Percentiles rank a stretch among this genome's conserved stretches.
phyloP scores from a whole-genome alignment of 2,888 invertebrate genomes.

The Dusona sp. region DNA sequence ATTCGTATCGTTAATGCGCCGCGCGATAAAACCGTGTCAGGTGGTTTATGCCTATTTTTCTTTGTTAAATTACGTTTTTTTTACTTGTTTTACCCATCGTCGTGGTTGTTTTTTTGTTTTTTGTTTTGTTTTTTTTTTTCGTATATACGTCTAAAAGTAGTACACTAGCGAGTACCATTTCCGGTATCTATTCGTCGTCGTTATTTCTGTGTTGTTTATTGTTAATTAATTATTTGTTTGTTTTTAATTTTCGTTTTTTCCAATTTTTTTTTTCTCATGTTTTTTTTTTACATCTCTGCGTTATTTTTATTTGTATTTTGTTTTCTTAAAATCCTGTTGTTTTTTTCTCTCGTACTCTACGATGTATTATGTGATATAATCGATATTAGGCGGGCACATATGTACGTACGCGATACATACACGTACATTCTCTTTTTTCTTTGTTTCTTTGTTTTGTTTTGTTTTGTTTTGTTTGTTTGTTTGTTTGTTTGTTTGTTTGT shows the following conservation, averaged over 20 bases:
- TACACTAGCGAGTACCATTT: constrained; percentile 9
- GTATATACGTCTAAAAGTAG: constrained; percentile 17
- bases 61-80: background rate
- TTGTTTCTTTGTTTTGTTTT: constrained; percentile 54
- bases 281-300: constrained; percentile 21
- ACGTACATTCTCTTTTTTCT: constrained; percentile 23
- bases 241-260: background rate
- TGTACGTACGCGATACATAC: constrained; percentile 39
- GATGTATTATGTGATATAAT: constrained; percentile 61
- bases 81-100: background rate
- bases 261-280: background rate
- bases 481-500: constrained; percentile 42
- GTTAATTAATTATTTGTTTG: constrained; percentile 2
- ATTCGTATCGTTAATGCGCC: background rate
- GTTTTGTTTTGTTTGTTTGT: constrained; percentile 56
- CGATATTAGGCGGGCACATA: constrained; percentile 59
- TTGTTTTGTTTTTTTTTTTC: background rate
- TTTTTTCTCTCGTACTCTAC: constrained; percentile 34
- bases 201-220: background rate
- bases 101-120: background rate
- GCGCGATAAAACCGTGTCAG: background rate
- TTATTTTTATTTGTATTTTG: constrained; percentile 13
- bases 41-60: constrained; percentile 3
- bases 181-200: constrained; percentile 16
- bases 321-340: background rate